Conservation (phyloP, 2,888 invertebrate species). For the Xylota segnis region DNA sequence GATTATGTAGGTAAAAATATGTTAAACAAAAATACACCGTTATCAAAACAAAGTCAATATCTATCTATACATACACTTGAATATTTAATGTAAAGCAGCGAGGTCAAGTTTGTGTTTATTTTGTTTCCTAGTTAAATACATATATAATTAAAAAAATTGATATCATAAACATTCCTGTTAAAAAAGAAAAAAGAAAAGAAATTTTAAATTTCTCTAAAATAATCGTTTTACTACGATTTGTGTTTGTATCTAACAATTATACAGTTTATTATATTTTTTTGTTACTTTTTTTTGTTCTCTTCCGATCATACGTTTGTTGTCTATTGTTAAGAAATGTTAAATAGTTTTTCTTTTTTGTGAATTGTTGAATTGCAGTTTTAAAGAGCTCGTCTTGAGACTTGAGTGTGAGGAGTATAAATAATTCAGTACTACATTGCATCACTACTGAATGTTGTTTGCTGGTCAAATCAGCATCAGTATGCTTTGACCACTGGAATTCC, state of each 20-base stretch:
- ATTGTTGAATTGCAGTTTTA: conserved; percentile 35
- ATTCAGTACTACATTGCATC: conserved; percentile 4
- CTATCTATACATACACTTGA: conserved; percentile 51
- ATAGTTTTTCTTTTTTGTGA: conserved; percentile 24
- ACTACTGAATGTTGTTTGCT: background rate
- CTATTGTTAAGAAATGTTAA: conserved; percentile 68
- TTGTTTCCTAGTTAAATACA: conserved; percentile 61
- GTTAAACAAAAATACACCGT: conserved; percentile 50
- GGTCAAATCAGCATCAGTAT: conserved; percentile 81
- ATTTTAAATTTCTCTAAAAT: conserved; percentile 71
- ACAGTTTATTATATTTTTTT: conserved; percentile 31
- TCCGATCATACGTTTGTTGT: conserved; percentile 65
- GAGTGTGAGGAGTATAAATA: background rate
- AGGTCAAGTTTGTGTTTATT: conserved; percentile 62
- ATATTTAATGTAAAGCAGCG: conserved; percentile 64
- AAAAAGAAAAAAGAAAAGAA: conserved; percentile 64
- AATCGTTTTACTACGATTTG: conserved; percentile 41
- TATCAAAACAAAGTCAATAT: conserved; percentile 40
- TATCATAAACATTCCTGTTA: conserved; percentile 75
- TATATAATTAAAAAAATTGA: conserved; percentile 59
- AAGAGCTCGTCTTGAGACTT: conserved; percentile 2
- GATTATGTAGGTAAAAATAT: conserved; percentile 52
- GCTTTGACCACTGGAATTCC: conserved; percentile 80
- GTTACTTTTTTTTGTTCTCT: conserved; percentile 37
- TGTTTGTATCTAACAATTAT: conserved; percentile 60